Evolutionary conservation across 2,113 vertebrate species (phyloP), one percentile per base, ranked within the genome.

Genomic region (Steatornis caripensis): DNA sequence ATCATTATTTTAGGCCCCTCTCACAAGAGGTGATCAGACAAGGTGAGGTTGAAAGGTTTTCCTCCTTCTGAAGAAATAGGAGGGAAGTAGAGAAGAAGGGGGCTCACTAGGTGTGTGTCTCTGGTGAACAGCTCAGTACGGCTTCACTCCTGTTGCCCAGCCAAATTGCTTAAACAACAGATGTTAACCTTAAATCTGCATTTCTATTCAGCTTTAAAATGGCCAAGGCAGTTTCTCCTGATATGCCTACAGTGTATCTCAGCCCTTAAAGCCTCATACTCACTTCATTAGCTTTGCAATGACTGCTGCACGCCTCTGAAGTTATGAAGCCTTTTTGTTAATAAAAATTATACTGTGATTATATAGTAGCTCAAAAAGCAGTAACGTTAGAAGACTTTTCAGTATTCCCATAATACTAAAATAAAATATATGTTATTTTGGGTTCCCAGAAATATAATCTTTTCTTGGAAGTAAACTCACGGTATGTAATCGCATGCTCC

Each of bases 311-410:
- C 21, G 53, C 76, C 97, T 96, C 97, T 68, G 32, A 90, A 96
- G 89, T 94, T 77, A 96, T 18, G 55, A 87, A 93, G 46, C 85
- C 95, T 72, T 97, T 94, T 79, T 94, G 91, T 95, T 98, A 95
- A 97, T 98, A 98, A 97, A 97, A 98, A 97, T 97, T 96, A 97
- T 66, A 80, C 93, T 37, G 27, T 94, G 82, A 97, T 98, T 94
- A 92, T 89, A 91, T 69, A 96, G 97, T 86, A 93, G 95, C 95
- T 97, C 92, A 97, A 97, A 88, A 93, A 88, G 84, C 76, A 86
- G 97, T 96, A 98, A 97, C 11, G 4, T 91, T 96, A 97, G 97
- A 97, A 76, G 75, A 70, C 92, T 85, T 88, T 93, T 93, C 96
- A 94, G 91, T 94, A 96, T 96, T 97, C 97, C 95, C 96, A 96